Percentiles rank a stretch among this genome's conserved stretches.
Evolutionary conservation across 2,113 vertebrate genomes (phyloP).

Genomic region (Collichthys lucidus): DNA sequence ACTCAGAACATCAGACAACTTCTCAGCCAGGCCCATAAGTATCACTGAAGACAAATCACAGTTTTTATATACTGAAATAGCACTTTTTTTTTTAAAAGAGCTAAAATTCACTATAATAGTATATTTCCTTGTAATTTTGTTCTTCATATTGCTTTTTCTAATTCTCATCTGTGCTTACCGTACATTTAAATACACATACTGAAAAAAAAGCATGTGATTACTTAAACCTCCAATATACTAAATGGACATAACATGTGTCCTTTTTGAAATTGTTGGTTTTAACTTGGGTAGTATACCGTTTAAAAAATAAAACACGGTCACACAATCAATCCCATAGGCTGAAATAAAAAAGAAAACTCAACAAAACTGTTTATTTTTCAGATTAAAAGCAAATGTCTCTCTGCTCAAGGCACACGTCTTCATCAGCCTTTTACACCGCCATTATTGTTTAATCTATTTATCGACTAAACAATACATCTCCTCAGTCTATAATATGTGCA

Average conservation of each 20-base stretch:
- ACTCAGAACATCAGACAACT: not conserved
- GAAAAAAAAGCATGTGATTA: not conserved
- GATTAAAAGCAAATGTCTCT: not conserved
- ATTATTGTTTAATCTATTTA: constrained; percentile 10
- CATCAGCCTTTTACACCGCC: not conserved
- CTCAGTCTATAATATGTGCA: not conserved
- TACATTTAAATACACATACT: not conserved
- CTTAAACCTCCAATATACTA: not conserved
- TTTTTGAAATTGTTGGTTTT: not conserved
- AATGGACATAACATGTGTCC: no score
- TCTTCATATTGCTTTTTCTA: no score
- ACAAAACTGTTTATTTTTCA: not conserved
- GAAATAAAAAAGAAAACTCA: not conserved
- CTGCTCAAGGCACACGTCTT: not conserved
- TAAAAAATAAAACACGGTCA: not conserved
- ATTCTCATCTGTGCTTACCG: not conserved
- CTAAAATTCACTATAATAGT: not conserved
- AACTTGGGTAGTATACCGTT: not conserved
- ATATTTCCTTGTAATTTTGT: not conserved
- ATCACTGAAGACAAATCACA: not conserved
- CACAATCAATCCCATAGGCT: not conserved
- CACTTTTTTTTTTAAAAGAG: no score
- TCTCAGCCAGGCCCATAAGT: not conserved
- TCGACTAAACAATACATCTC: constrained; percentile 10
- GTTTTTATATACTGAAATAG: no score